Conservation (phyloP, 2,113 vertebrate species). For the Orthonyx spaldingii region DNA sequence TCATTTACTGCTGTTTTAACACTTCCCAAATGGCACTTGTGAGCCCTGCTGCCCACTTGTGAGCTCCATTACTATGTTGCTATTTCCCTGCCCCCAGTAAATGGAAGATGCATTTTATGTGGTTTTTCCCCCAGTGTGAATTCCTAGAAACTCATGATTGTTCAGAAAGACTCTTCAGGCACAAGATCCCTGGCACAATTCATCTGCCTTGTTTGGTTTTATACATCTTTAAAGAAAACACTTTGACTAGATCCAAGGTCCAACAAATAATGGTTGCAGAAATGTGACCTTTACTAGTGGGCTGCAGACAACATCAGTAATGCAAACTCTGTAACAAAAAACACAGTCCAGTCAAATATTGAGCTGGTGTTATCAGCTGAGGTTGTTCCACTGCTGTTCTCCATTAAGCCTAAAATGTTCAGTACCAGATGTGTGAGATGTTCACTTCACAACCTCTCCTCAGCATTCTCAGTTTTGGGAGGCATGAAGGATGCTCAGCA, state of each 20-base stretch:
- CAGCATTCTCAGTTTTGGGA: not conserved
- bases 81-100: not conserved
- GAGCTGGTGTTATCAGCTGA: not conserved
- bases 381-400: not conserved
- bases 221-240: not conserved
- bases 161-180: not conserved
- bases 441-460: not conserved
- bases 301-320: not conserved
- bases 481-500: not conserved
- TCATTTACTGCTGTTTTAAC: not conserved
- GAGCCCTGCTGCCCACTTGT: not conserved
- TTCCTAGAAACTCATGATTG: not conserved
- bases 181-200: not conserved
- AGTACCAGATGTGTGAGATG: not conserved
- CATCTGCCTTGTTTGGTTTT: not conserved
- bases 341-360: not conserved
- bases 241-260: not conserved
- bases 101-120: not conserved
- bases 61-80: not conserved
- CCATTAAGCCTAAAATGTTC: not conserved
- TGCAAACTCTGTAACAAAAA: not conserved
- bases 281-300: not conserved
- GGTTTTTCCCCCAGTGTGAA: not conserved
- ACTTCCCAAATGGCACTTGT: not conserved
- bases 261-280: not conserved